Conservation (phyloP, 2,888 invertebrate species). For the Xestia c-nigrum region DNA sequence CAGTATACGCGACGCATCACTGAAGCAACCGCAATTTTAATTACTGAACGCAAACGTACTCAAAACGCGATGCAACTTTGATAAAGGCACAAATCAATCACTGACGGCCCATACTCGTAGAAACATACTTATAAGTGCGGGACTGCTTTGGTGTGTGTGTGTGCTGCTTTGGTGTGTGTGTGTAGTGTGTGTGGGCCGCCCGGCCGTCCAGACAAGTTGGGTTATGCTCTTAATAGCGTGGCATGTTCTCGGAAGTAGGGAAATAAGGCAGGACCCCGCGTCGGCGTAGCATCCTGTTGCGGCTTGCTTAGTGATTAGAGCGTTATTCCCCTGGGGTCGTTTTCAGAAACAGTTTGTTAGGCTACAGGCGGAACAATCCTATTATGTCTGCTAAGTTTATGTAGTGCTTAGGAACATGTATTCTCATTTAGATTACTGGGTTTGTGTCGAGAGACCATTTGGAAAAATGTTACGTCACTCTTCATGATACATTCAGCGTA, state of each 20-base stretch:
- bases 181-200: no score
- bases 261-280: background rate
- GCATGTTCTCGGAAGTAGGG: conserved; percentile 10
- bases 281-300: conserved; percentile 12
- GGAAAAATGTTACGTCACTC: background rate
- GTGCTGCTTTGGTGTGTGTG: background rate
- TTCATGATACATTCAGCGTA: background rate
- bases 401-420: background rate
- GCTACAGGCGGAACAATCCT: background rate
- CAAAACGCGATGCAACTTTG: background rate
- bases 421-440: background rate
- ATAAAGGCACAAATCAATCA: background rate
- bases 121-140: background rate
- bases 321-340: background rate
- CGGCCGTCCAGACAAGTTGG: background rate
- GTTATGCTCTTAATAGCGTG: background rate
- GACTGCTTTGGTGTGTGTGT: background rate
- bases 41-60: background rate
- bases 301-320: conserved; percentile 24
- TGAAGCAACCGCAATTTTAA: background rate
- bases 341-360: background rate
- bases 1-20: background rate
- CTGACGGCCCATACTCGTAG: background rate
- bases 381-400: background rate
- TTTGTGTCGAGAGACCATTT: background rate